A percentile compares a stretch with the other conserved stretches of the same genome.
phyloP scores from a whole-genome alignment of 1,140 invertebrate species.

The Epicauta chinensis region DNA sequence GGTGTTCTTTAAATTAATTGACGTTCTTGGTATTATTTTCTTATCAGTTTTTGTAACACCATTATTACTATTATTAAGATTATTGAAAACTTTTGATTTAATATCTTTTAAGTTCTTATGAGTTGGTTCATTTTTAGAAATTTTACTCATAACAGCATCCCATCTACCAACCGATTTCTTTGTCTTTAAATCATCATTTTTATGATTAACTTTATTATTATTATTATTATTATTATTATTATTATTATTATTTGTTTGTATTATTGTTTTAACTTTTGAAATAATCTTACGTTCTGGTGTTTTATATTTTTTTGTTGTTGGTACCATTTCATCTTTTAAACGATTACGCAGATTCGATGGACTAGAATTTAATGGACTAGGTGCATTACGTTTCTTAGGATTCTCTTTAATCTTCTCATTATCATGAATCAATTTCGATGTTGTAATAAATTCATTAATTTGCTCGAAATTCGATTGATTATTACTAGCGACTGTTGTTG shows the following conservation, averaged over 20 bases:
- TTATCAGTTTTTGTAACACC: not conserved
- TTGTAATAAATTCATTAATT: too few species aligned
- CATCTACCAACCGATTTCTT: slow-evolving; percentile 52
- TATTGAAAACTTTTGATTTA: slow-evolving; percentile 63
- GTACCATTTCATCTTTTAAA: slow-evolving; percentile 48
- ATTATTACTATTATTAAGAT: slow-evolving; percentile 19
- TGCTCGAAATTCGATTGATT: slow-evolving; percentile 38
- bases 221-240: slow-evolving; percentile 32
- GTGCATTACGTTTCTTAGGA: slow-evolving; percentile 28
- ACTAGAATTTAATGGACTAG: slow-evolving; percentile 29
- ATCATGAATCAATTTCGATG: not conserved
- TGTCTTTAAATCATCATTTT: slow-evolving; percentile 25
- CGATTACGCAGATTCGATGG: slow-evolving; percentile 30
- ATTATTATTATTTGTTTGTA: slow-evolving; percentile 38
- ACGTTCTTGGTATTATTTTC: not conserved
- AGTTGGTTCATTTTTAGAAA: slow-evolving; percentile 62
- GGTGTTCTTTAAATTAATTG: not conserved
- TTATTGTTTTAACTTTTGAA: slow-evolving; percentile 66
- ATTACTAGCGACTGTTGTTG: slow-evolving; percentile 38
- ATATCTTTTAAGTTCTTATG: slow-evolving; percentile 68
- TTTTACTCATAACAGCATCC: slow-evolving; percentile 77
- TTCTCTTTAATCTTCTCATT: not conserved
- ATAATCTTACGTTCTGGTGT: slow-evolving; percentile 67
- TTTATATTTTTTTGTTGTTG: slow-evolving; percentile 59
- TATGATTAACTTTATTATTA: slow-evolving; percentile 26